phyloP scores from a whole-genome alignment of 2,888 invertebrate genomes.

The Andrena bucephala region DNA sequence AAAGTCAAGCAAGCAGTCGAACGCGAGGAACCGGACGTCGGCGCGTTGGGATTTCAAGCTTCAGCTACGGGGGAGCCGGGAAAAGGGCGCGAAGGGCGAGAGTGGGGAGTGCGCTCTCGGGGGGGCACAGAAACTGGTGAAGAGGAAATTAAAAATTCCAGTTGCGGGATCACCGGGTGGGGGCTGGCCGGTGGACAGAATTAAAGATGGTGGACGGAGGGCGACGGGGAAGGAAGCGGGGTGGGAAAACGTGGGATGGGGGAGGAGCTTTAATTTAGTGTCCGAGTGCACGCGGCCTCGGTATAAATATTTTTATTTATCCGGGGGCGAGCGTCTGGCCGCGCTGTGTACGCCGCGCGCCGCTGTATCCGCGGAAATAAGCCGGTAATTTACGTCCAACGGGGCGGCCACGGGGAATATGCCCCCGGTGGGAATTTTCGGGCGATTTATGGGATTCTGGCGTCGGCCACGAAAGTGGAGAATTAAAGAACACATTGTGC shows the following conservation, averaged over 20 bases:
- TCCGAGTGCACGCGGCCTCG: constrained; percentile 78
- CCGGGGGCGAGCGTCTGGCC: constrained; percentile 63
- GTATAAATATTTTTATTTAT: constrained; percentile 83
- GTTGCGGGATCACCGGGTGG: not conserved
- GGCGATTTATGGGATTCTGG: constrained; percentile 80
- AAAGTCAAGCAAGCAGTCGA: constrained; percentile 18
- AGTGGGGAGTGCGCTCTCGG: not conserved
- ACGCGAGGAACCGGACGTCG: not conserved
- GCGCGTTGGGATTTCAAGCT: constrained; percentile 11
- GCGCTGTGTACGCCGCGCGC: constrained; percentile 14
- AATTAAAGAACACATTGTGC: constrained; percentile 79
- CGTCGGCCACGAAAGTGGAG: constrained; percentile 72
- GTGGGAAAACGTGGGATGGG: constrained; percentile 15
- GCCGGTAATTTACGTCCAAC: constrained; percentile 81
- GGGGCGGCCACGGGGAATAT: constrained; percentile 52
- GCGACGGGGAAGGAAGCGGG: constrained; percentile 15
- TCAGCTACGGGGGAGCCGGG: constrained; percentile 6
- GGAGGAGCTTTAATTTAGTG: constrained; percentile 78
- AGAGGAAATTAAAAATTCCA: constrained; percentile 29
- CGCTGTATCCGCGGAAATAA: constrained; percentile 76
- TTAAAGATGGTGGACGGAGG: not conserved
- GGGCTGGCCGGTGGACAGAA: not conserved
- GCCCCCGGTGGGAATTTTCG: constrained; percentile 77
- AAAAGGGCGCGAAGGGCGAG: constrained; percentile 29
- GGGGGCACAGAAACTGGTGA: constrained; percentile 9